phyloP scores from a whole-genome alignment of 2,888 invertebrate species.

The Boloria euphrosyne region DNA sequence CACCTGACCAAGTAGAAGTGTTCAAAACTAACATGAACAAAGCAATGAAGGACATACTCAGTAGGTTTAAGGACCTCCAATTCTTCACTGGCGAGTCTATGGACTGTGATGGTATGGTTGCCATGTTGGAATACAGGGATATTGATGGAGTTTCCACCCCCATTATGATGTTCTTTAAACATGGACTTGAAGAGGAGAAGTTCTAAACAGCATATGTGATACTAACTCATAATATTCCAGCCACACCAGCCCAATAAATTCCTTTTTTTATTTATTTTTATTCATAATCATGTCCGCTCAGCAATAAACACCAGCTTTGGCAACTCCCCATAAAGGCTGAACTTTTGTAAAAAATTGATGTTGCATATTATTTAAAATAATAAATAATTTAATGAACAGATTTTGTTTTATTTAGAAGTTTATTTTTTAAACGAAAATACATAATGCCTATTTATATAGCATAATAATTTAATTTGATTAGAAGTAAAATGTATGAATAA shows the following conservation, averaged over 20 bases:
- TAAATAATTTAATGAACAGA: conserved; percentile 65
- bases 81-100: conserved; percentile 96
- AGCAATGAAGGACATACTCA: conserved; percentile 94
- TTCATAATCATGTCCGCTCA: conserved; percentile 66
- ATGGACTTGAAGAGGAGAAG: conserved; percentile 97
- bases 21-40: conserved; percentile 97
- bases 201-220: conserved; percentile 84
- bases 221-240: conserved; percentile 64
- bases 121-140: conserved; percentile 95
- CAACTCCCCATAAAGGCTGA: conserved; percentile 74
- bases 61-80: conserved; percentile 95
- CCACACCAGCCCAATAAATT: conserved; percentile 58
- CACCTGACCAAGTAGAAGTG: conserved; percentile 92
- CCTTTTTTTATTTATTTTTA: conserved; percentile 78
- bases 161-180: conserved; percentile 97
- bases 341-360: conserved; percentile 75
- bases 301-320: conserved; percentile 60
- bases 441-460: no score
- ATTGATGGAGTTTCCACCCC: conserved; percentile 91
- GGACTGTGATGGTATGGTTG: conserved; percentile 97
- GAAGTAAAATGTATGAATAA: no score
- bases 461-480: no score
- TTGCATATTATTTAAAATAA: conserved; percentile 62
- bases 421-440: background rate
- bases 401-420: conserved; percentile 20